Percentiles rank a stretch among this genome's conserved stretches.
phyloP scores from a whole-genome alignment of 1,140 invertebrate species.

The Bombus haemorrhoidalis region DNA sequence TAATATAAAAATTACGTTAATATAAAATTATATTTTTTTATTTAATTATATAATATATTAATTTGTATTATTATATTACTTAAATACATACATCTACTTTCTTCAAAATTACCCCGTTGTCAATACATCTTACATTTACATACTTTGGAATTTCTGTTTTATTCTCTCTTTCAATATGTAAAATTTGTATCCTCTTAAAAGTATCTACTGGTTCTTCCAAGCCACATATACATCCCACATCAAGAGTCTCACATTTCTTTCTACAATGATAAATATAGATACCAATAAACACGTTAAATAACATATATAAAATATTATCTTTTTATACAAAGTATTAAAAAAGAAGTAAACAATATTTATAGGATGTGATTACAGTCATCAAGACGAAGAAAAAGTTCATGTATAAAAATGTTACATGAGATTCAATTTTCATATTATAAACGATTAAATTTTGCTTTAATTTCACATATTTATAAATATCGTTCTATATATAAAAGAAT shows the following conservation, averaged over 20 bases:
- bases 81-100: constrained; percentile 64
- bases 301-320: constrained; percentile 6
- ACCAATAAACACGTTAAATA: constrained; percentile 15
- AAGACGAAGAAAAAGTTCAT: neutral
- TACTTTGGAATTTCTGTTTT: constrained; percentile 37
- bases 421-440: neutral
- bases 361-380: neutral
- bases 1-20: constrained; percentile 51
- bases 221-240: constrained; percentile 69
- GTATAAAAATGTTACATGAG: neutral
- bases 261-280: constrained; percentile 50
- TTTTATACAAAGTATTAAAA: neutral
- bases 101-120: constrained; percentile 69
- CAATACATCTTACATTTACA: constrained; percentile 73
- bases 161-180: constrained; percentile 63
- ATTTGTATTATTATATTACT: neutral
- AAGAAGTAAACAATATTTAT: neutral
- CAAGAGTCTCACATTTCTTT: constrained; percentile 49
- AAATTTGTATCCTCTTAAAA: constrained; percentile 74
- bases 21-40: neutral
- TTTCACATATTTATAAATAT: neutral
- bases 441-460: neutral
- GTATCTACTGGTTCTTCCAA: constrained; percentile 68
- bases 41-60: neutral
- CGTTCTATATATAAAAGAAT: neutral